Evolutionary conservation across 35 echinoderm and acorn worm genomes (phyloP), one percentile per base, ranked within the genome.

Genomic region (Chiridota heheva): DNA sequence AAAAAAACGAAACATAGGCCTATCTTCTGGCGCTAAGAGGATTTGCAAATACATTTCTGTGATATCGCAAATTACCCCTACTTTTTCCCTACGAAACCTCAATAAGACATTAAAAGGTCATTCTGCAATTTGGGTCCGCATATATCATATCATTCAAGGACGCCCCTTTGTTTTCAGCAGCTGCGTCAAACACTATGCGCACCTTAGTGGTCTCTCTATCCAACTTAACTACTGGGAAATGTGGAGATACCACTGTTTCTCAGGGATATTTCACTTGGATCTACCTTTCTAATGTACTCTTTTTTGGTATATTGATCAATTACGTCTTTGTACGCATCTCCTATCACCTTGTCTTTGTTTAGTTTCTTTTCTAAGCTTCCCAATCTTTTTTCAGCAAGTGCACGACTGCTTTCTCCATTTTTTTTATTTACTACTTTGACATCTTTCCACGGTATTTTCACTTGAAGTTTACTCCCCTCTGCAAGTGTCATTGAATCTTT

Each of bases 91-190:
- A 29, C 77, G 13, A 45, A 81, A 81, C 1, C 77, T 39, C 33
- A 67, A 66, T 17, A 81, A n/a, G 3, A 81, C 77, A 28, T 81
- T 42, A 28, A 63, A 12, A 81, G 77, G 39, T 81, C 77, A 63
- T 64, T 64, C 32, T 81, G 77, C 17, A 81, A 40, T 4, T 81
- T 41, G 25, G 77, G 59, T 24, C 77, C 59, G 16, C 1, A 43
- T 3, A 66, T 0, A 65, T 81, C 20, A 42, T 4, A 41, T 81
- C 77, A 44, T 63, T 81, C 20, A 81, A 36, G 18, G 57, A 81
- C 2, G 43, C 33, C 2, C 77, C 77, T 3, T 63, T 0, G 16
- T 7, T 24, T 45, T 66, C 1, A 18, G 77, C 77, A 1, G 55
- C 37, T 16, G 77, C 60, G 46, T 66, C 60, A 32, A 67, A 81